Percentiles rank a stretch among this genome's conserved stretches.
These are phyloP conservation scores for Papilio aristodemus DNA, from an alignment of 1,140 invertebrate genomes.

Conservation along the genomic window DNA sequence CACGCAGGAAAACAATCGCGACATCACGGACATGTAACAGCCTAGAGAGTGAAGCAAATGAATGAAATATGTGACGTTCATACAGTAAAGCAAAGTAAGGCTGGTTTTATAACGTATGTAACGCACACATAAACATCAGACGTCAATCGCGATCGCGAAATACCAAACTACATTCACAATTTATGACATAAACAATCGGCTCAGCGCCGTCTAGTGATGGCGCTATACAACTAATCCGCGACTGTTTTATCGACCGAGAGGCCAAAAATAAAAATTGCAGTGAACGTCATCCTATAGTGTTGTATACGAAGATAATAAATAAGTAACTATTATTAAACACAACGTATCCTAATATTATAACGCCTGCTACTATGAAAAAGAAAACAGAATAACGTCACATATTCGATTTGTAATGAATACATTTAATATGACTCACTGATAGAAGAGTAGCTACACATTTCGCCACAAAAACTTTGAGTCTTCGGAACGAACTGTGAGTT, in stretches of 20 bases:
- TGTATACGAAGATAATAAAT: not conserved
- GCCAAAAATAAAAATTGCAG: constrained; percentile 7
- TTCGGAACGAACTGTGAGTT: not conserved
- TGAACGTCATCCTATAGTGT: not conserved
- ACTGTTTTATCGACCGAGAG: constrained; percentile 31
- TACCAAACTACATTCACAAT: constrained; percentile 14
- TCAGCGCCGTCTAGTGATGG: constrained; percentile 25
- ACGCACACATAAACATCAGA: constrained; percentile 47
- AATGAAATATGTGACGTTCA: constrained; percentile 44
- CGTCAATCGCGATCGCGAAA: constrained; percentile 33
- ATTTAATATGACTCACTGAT: too few species aligned
- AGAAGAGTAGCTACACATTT: not conserved
- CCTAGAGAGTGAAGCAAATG: constrained; percentile 37
- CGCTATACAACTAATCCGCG: constrained; percentile 8
- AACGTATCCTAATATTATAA: too few species aligned
- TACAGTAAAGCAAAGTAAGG: constrained; percentile 41
- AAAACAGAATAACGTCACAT: too few species aligned
- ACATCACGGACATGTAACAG: constrained; percentile 36
- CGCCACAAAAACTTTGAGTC: not conserved
- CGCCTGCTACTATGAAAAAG: too few species aligned
- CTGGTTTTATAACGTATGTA: constrained; percentile 41
- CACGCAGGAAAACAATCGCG: constrained; percentile 27
- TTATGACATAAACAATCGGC: constrained; percentile 1
- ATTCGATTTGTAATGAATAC: too few species aligned
- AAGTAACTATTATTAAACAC: not conserved